Evolutionary conservation across 2,113 vertebrate species (phyloP).

Genomic region (Bungarus multicinctus): DNA sequence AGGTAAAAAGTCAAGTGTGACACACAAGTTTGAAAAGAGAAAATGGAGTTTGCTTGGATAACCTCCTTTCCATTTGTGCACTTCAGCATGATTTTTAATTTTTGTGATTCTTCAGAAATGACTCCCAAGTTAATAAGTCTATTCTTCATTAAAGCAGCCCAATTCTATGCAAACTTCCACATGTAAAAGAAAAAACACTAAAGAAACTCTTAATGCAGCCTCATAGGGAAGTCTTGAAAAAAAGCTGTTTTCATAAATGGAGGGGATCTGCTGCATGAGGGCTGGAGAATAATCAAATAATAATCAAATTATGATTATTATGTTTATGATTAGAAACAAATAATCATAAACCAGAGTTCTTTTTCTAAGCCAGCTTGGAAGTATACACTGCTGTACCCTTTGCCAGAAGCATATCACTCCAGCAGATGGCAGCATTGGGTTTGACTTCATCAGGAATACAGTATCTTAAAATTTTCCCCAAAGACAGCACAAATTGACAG

Average conservation of each 20-base stretch:
- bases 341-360: background rate
- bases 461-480: too few relatives aligned
- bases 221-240: background rate
- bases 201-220: background rate
- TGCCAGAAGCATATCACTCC: constrained; percentile 31
- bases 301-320: too few relatives aligned
- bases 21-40: background rate
- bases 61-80: background rate
- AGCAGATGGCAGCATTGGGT: constrained; percentile 70
- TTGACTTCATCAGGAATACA: background rate
- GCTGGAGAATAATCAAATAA: too few relatives aligned
- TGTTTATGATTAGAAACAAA: too few relatives aligned
- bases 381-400: background rate
- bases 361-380: background rate
- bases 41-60: background rate
- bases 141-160: background rate
- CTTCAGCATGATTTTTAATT: background rate
- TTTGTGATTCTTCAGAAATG: background rate
- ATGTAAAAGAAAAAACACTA: background rate
- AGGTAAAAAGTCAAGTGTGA: background rate
- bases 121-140: background rate
- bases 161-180: background rate
- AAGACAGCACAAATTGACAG: fast-evolving
- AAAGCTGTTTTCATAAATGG: background rate
- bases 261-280: background rate